Base-by-base conservation (phyloP, 2,888 invertebrate genomes). In the Cecidostiba fungosa region DNA sequence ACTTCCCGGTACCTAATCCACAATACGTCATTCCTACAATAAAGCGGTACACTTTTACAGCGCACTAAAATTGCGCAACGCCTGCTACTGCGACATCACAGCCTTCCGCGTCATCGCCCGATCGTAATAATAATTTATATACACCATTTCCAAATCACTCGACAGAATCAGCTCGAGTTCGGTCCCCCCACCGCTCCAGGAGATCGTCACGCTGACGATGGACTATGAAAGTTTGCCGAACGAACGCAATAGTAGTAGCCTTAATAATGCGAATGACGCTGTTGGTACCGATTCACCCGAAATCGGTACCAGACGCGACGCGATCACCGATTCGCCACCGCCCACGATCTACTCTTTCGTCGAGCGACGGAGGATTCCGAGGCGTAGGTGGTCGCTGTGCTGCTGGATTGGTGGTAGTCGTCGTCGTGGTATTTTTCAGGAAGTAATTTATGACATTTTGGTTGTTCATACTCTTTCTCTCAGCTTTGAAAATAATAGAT, bases 171-270 rank as follows among this genome's bases (percentile, higher is more conserved):
- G 32, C 39, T 70, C 47, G 14, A 66, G 54, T 14, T 54, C 47
- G 66, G 6, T n/a, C 16, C 54, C 59, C 0, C 10, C 47, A 0
- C 2, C n/a, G 0, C 66, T 19, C 6, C 76, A 73, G 62, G 83
- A 86, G 26, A 43, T 26, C 26, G 43, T 82, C 14, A 86, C 86
- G 6, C 23, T 83, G 29, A 86, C 86, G 6, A 80, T 76, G 43
- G 83, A 83, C 32, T 84, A 84, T 59, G 80, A 82, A 14, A 23
- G 26, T n/a, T 23, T 66, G 8, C 29, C 26, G n/a, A 3, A 36
- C 77, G 36, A 19, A 5, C 16, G 66, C 14, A 70, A 32, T 19
- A n/a, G 12, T 3, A 39, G 43, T 10, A 26, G 12, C 43, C 12
- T 39, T 19, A 73, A 19, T 10, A 36, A 26, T n/a, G 47, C 16